Percentiles rank a stretch among this genome's conserved stretches.
phyloP scores from a whole-genome alignment of 2,797 vertebrate species.

The Cebuella pygmaea region DNA sequence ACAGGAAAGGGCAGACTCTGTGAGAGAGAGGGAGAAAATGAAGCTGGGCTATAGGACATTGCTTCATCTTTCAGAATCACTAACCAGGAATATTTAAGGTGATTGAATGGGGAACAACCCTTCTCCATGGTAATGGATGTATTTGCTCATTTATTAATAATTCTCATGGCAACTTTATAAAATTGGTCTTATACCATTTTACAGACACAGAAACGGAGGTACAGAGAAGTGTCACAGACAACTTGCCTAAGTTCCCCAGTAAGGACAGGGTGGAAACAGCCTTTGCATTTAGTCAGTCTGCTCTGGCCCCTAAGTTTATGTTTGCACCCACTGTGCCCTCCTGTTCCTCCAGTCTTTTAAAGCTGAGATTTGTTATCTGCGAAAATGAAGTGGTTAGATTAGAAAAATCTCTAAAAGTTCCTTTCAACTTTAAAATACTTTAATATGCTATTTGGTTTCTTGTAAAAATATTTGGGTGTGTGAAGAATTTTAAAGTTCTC shows the following conservation, averaged over 20 bases:
- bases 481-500: conserved; percentile 56
- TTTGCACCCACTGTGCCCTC: background rate
- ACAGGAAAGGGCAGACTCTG: background rate
- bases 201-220: background rate
- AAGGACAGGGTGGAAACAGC: rapidly evolving
- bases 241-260: background rate
- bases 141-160: background rate
- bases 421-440: conserved; percentile 38
- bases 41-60: background rate
- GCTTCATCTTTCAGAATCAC: background rate
- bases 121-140: background rate
- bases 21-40: background rate
- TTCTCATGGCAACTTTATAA: background rate
- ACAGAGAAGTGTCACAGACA: background rate
- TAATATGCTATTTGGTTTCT: conserved; percentile 55
- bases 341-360: background rate
- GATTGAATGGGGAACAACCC: background rate
- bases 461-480: conserved; percentile 49
- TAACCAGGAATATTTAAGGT: background rate
- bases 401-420: conserved; percentile 20
- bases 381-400: background rate
- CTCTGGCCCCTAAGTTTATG: background rate
- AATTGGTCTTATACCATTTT: background rate
- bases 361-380: conserved; percentile 38
- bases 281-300: background rate